Evolutionary conservation across 2,797 vertebrate genomes (phyloP).

Genomic region (Crocidura indochinensis): DNA sequence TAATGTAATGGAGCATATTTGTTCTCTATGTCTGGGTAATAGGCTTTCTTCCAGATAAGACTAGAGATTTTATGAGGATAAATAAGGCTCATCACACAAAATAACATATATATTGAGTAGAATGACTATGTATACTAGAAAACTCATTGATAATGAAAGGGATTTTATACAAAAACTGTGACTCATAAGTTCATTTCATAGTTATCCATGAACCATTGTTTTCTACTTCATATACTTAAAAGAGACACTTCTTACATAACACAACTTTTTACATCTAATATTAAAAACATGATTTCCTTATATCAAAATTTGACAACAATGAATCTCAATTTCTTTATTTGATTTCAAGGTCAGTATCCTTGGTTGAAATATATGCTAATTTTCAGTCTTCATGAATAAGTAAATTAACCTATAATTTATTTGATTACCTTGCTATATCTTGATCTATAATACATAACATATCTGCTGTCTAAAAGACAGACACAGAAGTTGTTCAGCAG

Average conservation of each 20-base stretch:
- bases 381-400: neutral
- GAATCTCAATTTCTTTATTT: constrained; percentile 2
- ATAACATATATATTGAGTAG: neutral
- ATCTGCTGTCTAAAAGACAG: neutral
- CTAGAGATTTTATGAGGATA: neutral
- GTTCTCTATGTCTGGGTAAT: neutral
- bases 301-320: neutral
- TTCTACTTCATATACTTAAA: neutral
- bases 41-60: neutral
- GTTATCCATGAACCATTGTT: neutral
- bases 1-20: neutral
- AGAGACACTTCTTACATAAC: neutral
- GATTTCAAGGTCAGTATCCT: neutral
- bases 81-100: neutral
- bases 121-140: neutral
- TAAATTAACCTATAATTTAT: neutral
- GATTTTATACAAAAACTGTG: neutral
- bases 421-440: too few species aligned
- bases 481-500: neutral
- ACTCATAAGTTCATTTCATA: neutral
- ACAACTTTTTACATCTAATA: neutral
- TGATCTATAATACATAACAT: too few species aligned
- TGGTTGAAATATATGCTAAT: neutral
- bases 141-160: neutral
- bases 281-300: neutral